Conservation (phyloP, 64 coral and sea anemone species). For the Montipora capricornis region DNA sequence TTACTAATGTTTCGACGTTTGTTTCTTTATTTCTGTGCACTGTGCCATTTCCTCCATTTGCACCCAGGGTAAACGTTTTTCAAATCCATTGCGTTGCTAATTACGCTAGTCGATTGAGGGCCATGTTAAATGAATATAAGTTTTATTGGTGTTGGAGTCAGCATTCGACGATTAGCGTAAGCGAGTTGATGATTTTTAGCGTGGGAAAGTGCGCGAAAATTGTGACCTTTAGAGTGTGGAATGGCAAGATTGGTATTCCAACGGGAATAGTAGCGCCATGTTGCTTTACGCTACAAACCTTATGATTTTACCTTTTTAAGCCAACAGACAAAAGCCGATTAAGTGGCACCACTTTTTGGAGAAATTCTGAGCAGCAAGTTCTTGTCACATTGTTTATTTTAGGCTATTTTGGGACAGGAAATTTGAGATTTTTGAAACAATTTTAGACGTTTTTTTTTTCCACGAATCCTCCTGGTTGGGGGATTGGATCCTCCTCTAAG, state of each 20-base stretch:
- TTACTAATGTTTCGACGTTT: neutral
- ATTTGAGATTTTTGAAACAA: neutral
- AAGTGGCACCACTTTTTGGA: neutral
- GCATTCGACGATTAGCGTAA: neutral
- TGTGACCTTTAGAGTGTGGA: neutral
- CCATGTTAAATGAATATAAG: conserved; percentile 6
- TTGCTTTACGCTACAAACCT: neutral
- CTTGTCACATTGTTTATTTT: conserved; percentile 4
- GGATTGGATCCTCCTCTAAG: neutral
- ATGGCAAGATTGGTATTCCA: neutral
- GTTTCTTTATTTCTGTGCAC: neutral
- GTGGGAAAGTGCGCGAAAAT: conserved; percentile 16
- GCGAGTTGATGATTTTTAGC: conserved; percentile 17
- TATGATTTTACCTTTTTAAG: neutral
- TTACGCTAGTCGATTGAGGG: neutral
- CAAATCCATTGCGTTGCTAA: neutral
- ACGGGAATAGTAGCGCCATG: neutral
- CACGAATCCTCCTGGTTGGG: neutral
- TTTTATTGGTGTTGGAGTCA: conserved; percentile 6
- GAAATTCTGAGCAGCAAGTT: neutral
- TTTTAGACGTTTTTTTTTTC: neutral
- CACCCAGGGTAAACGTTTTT: neutral
- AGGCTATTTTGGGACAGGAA: neutral
- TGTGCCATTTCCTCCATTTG: too few species aligned
- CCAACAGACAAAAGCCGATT: neutral